Evolutionary conservation across 2,888 invertebrate species (phyloP), one percentile per base, ranked within the genome.

Genomic region (Torymus aiolomorphi): DNA sequence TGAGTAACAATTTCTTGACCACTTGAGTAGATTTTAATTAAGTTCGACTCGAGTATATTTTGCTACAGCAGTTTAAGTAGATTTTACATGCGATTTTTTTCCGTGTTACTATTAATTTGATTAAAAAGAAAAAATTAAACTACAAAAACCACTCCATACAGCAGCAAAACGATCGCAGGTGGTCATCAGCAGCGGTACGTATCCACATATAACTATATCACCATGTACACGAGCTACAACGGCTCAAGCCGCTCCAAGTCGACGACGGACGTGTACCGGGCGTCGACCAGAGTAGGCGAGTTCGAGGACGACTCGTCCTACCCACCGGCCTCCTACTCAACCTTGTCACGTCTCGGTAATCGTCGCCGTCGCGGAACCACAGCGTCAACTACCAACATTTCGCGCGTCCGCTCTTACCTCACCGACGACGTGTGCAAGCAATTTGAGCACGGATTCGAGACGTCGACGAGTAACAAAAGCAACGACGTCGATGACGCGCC

Each of bases 231-330:
- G 12, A 71, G 61, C 56, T 76, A 73, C 56, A 54, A 14, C 4
- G 54, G 62, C 3, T 49, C 56, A 0, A 31, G 51, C 2, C 82
- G 76, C 51, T 83, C 78, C 1, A 82, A 74, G 51, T 81, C 84
- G 4, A 70, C 78, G 13, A 78, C 78, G 16, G 65, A 84, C 54
- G 75, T 83, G 42, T 51, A 63, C 62, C 72, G 69, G 14, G 54
- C 49, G 4, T 13, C 59, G 16, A 20, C n/a, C 8, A 31, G 31
- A 3, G 31, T 31, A 31, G 5, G 31, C 31, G 31, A 31, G 31
- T 20, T 42, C 10, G 51, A 66, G 20, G 56, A 67, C 2, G 14
- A 31, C 31, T 31, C n/a, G 14, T 2, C 54, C 0, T 2, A 42
- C 3, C 16, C 71, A 3, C 54, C 59, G 11, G 14, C 10, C 54